Evolutionary conservation across 2,797 vertebrate species (phyloP), one percentile per base, ranked within the genome.

Genomic region (Phataginus tricuspis): DNA sequence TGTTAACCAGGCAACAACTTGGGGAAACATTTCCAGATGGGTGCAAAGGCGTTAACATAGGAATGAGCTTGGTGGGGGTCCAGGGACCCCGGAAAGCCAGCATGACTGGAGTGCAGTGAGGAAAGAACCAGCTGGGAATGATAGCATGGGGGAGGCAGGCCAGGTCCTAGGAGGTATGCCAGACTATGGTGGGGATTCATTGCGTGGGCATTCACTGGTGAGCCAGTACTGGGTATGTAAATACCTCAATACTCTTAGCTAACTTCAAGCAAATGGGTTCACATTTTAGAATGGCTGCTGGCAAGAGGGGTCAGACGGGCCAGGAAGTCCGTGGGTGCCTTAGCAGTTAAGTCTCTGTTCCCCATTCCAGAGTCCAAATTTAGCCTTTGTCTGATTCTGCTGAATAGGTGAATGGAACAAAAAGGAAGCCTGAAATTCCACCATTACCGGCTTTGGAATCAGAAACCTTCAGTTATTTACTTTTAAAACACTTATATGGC

Each of bases 381-480:
- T 84, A 61, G 1, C n/a, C 42, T 93, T 91, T 74, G 79, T 91
- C 42, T 66, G 64, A 1, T 80, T 87, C 96, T 72, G 53, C 53
- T 68, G 23, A 71, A 19, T 15, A 39, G 11, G 53, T n/a, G 29
- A 19, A n/a, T 55, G 29, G 21, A 55, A 85, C 53, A 64, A 83
- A 94, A 86, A 69, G n/a, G 78, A 93, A 53, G 49, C 74, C 68
- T 94, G 77, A 88, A 92, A 88, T 90, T 79, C 42, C 92, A 51
- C 69, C 45, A 21, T 77, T n/a, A 83, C 55, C 16, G 19, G 61
- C 94, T 77, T 45, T 66, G 72, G 80, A 90, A 84, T 66, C 92
- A 85, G 84, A 69, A 49, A 66, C 15, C 72, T 95, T 89, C 11
- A 6, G 53, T 69, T 53, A 79, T 86, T 92, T 90, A 84, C 86